These are phyloP conservation scores for Asobara japonica DNA, from an alignment of 1,140 invertebrate genomes.

Conservation along the genomic window DNA sequence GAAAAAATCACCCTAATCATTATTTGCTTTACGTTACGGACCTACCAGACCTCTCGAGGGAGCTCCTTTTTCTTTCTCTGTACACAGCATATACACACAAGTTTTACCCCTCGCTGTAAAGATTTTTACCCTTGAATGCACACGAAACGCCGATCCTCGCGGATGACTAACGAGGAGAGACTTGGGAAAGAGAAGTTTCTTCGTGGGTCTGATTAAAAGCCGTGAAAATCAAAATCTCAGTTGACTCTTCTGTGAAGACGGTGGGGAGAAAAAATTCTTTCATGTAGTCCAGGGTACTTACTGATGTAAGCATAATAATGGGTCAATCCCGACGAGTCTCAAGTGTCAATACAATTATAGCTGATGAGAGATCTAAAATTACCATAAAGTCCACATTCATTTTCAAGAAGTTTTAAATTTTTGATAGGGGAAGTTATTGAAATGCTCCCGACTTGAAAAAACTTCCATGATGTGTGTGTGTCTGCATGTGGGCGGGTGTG, in stretches of 20 bases:
- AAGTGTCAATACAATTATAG: no score
- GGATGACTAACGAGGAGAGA: conserved; percentile 32
- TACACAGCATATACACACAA: conserved; percentile 20
- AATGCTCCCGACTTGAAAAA: no score
- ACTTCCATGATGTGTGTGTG: no score
- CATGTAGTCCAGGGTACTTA: no score
- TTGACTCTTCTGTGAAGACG: conserved; percentile 37
- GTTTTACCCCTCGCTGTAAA: conserved; percentile 9
- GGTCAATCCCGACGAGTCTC: no score
- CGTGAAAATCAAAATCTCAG: conserved; percentile 35
- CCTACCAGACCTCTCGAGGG: conserved; percentile 24
- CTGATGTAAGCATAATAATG: no score
- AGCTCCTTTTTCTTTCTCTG: not conserved
- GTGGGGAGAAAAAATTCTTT: not conserved
- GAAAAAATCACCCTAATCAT: conserved; percentile 59
- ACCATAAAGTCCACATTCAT: no score
- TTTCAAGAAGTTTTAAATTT: no score
- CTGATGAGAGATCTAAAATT: no score
- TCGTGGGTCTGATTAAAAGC: conserved; percentile 50
- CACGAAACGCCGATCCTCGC: conserved; percentile 40
- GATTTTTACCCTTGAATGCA: conserved; percentile 44
- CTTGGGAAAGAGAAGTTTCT: conserved; percentile 21
- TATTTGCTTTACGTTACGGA: conserved; percentile 57
- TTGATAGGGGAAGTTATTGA: no score
- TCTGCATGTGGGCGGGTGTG: no score